Conservation (phyloP, 1,140 invertebrate species). For the Drosophila malerkotliana region DNA sequence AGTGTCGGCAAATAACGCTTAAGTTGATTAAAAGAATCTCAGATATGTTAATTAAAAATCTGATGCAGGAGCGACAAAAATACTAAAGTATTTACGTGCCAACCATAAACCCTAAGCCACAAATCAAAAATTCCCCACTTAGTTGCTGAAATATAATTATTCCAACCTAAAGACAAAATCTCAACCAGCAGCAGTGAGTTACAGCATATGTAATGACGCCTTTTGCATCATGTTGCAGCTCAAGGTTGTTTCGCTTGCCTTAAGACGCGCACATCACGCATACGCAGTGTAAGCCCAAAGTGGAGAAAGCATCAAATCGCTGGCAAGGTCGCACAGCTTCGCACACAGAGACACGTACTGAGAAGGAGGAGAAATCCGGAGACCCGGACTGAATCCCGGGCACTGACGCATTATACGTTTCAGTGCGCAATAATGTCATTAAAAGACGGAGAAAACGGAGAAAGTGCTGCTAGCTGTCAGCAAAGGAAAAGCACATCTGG, state of each 20-base stretch:
- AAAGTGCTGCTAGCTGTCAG: slow-evolving; percentile 16
- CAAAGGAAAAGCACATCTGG: slow-evolving; percentile 60
- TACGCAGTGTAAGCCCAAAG: slow-evolving; percentile 62
- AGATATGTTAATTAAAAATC: background rate
- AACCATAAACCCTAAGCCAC: background rate
- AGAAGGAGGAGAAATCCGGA: background rate
- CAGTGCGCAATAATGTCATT: slow-evolving; percentile 80
- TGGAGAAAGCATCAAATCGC: slow-evolving; percentile 21
- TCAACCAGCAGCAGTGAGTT: background rate
- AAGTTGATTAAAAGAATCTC: slow-evolving; percentile 18
- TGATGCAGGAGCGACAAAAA: background rate
- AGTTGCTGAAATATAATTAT: background rate
- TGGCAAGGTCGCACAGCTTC: slow-evolving; percentile 38
- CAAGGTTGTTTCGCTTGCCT: slow-evolving; percentile 22
- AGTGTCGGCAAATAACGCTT: slow-evolving; percentile 7
- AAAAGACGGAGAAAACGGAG: slow-evolving; percentile 42
- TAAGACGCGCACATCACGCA: slow-evolving; percentile 49
- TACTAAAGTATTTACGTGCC: background rate
- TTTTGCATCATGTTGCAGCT: slow-evolving; percentile 4
- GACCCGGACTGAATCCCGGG: slow-evolving; percentile 23
- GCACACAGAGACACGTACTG: background rate
- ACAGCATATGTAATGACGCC: slow-evolving; percentile 6
- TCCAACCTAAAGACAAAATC: background rate
- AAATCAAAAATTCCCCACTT: background rate
- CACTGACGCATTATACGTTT: slow-evolving; percentile 72